A percentile compares a stretch with the other conserved stretches of the same genome.
These are phyloP conservation scores for Synanthedon formicaeformis DNA, from an alignment of 2,888 invertebrate genomes.

Conservation along the genomic window DNA sequence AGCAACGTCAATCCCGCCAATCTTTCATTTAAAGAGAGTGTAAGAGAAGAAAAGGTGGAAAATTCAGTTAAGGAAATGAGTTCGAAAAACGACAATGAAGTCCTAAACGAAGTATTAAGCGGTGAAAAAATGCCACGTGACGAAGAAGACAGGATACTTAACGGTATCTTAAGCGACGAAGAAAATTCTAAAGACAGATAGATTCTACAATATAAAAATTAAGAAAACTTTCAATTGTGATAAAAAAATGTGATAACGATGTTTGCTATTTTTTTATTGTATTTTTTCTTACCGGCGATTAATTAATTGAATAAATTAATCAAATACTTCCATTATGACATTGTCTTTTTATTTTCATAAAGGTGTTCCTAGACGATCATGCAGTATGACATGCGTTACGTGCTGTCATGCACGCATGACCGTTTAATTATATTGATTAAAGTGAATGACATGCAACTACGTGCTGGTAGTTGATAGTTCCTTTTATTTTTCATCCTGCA, in stretches of 20 bases:
- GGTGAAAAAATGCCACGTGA: conserved; percentile 15
- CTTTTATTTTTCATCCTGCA: too few species aligned
- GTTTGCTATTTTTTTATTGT: background rate
- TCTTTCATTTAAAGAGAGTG: background rate
- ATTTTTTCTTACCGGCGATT: background rate
- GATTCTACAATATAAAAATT: background rate
- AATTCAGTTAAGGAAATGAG: background rate
- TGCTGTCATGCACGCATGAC: too few species aligned
- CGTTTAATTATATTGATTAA: too few species aligned
- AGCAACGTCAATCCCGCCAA: background rate
- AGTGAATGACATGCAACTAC: too few species aligned
- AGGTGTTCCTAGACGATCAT: too few species aligned
- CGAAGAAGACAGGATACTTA: conserved; percentile 26
- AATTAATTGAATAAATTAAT: background rate
- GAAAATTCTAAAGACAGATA: conserved; percentile 5
- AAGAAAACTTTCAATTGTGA: conserved; percentile 1
- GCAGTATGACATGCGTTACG: too few species aligned
- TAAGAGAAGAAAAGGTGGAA: background rate
- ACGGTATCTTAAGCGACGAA: conserved; percentile 27
- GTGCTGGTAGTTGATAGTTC: too few species aligned
- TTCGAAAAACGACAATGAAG: conserved; percentile 8
- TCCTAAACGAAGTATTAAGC: conserved; percentile 17
- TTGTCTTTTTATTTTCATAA: too few species aligned
- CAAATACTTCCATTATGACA: too few species aligned
- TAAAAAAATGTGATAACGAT: conserved; percentile 2